Evolutionary conservation across 2,113 vertebrate species (phyloP).

Genomic region (Sapayoa aenigma): DNA sequence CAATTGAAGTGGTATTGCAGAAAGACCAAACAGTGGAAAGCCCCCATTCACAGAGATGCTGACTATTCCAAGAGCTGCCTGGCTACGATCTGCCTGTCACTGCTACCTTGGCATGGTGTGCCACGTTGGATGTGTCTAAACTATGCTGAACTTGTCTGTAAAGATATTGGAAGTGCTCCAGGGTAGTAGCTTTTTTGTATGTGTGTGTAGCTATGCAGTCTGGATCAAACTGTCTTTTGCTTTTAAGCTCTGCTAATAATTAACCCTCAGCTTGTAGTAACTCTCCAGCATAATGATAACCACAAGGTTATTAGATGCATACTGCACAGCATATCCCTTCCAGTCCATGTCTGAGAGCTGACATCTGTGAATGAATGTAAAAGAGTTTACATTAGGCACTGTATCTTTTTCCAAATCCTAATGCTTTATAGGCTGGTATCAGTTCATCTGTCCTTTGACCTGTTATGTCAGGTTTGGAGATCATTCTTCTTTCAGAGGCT

Average conservation of each 20-base stretch:
- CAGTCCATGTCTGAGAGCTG: neutral
- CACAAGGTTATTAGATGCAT: neutral
- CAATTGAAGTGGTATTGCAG: neutral
- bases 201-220: neutral
- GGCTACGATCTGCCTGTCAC: neutral
- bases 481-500: neutral
- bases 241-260: constrained; percentile 54
- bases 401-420: neutral
- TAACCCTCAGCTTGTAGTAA: constrained; percentile 36
- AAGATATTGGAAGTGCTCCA: neutral
- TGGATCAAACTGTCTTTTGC: constrained; percentile 28
- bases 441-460: neutral
- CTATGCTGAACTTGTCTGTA: neutral
- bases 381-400: neutral
- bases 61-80: neutral
- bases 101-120: neutral
- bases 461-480: neutral
- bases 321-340: neutral
- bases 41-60: neutral
- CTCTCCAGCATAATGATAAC: constrained; percentile 3
- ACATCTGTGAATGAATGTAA: neutral
- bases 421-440: neutral
- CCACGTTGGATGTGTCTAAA: neutral
- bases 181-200: neutral
- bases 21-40: neutral